These are phyloP conservation scores for Hephaestus fuliginosus DNA, from an alignment of 2,797 vertebrate species.

Conservation along the genomic window DNA sequence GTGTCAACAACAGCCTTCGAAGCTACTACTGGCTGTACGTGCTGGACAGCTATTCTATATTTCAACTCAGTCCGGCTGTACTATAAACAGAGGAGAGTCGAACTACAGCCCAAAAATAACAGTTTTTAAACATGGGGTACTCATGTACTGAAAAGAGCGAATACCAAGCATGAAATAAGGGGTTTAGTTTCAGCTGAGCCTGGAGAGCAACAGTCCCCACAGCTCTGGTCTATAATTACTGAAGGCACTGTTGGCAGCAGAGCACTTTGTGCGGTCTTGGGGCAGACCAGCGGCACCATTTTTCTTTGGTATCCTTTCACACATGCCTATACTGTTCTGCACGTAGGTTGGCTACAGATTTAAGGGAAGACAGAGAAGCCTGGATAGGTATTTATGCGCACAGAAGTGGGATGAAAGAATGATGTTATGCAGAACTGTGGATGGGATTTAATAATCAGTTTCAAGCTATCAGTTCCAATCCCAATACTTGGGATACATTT, in stretches of 20 bases:
- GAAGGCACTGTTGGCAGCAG: conserved; percentile 80
- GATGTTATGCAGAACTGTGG: neutral
- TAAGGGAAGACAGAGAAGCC: conserved; percentile 23
- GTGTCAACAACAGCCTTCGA: conserved; percentile 40
- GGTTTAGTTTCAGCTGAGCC: conserved; percentile 82
- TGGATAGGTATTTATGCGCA: conserved; percentile 32
- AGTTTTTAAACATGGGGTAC: conserved; percentile 79
- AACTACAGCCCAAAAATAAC: conserved; percentile 81
- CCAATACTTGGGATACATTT: neutral
- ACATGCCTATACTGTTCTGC: conserved; percentile 55
- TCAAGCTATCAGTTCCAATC: neutral
- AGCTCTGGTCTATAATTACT: conserved; percentile 84
- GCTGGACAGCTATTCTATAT: conserved; percentile 51
- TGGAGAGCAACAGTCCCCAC: conserved; percentile 76
- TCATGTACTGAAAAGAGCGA: conserved; percentile 74
- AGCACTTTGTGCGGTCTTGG: conserved; percentile 73
- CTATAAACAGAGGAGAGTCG: conserved; percentile 70
- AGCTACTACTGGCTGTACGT: conserved; percentile 37
- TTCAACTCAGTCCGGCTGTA: conserved; percentile 55
- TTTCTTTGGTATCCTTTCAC: conserved; percentile 70
- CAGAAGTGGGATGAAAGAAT: conserved; percentile 15
- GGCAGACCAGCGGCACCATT: conserved; percentile 78
- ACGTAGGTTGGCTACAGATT: conserved; percentile 48
- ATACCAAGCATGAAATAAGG: conserved; percentile 80
- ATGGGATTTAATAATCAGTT: conserved; percentile 11